Conservation (phyloP, 1,140 invertebrate species). For the Euura saliciscinereae region DNA sequence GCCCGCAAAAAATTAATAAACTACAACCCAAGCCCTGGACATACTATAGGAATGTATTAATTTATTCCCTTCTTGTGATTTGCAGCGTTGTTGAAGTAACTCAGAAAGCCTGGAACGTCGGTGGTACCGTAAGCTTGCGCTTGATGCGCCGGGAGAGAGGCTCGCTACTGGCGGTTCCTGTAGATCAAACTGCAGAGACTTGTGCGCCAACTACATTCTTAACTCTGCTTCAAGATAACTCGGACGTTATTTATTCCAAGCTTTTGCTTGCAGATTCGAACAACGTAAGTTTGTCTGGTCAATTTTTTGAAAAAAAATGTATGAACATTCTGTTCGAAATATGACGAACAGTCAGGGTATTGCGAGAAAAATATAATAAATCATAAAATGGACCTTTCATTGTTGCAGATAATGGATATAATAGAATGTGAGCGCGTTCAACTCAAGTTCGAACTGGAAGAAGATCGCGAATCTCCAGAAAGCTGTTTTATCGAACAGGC, state of each 20-base stretch:
- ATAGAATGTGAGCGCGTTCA: conserved; percentile 76
- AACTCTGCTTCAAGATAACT: conserved; percentile 55
- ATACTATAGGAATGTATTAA: too few relatives aligned
- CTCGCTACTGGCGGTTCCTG: conserved; percentile 76
- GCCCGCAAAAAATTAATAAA: too few relatives aligned
- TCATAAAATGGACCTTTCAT: background rate
- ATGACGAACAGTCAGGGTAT: too few relatives aligned
- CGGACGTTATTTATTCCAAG: conserved; percentile 72
- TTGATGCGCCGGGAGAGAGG: conserved; percentile 87
- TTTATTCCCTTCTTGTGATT: conserved; percentile 12
- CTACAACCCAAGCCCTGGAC: too few relatives aligned
- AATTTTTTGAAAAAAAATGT: background rate
- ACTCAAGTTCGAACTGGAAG: conserved; percentile 67
- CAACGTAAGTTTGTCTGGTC: conserved; percentile 59
- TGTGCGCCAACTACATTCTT: conserved; percentile 48
- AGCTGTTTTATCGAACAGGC: conserved; percentile 86
- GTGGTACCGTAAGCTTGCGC: conserved; percentile 78
- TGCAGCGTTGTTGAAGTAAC: conserved; percentile 66
- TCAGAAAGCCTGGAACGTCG: conserved; percentile 67
- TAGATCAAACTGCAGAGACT: conserved; percentile 43
- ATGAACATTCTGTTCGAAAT: too few relatives aligned
- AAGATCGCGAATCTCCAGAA: conserved; percentile 79
- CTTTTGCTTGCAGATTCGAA: conserved; percentile 72
- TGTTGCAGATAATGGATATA: conserved; percentile 65
- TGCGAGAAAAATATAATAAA: background rate